These are phyloP conservation scores for Mus musculus DNA, from an alignment of 2,113 vertebrate species.

Conservation along the genomic window DNA sequence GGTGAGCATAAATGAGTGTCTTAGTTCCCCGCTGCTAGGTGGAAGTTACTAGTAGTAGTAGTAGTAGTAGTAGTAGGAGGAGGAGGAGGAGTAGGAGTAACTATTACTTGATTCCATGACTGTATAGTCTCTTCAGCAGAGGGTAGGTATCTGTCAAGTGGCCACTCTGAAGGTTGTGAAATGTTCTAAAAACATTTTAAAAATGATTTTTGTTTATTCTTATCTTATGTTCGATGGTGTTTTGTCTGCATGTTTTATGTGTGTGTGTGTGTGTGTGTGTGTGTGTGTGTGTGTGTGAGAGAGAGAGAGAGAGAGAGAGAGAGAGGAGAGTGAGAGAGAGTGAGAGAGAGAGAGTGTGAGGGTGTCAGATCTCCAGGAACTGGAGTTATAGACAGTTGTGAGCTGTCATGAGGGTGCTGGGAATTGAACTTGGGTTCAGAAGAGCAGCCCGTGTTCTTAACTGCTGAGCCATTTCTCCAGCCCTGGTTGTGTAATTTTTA, in stretches of 20 bases:
- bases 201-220: neutral
- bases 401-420: neutral
- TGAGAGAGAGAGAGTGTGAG: too few relatives aligned
- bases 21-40: neutral
- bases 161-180: neutral
- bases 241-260: neutral
- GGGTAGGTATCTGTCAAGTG: neutral
- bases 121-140: neutral
- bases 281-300: neutral
- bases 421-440: neutral
- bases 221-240: neutral
- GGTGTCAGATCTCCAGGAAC: neutral
- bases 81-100: too few relatives aligned
- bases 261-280: neutral
- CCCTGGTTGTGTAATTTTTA: neutral
- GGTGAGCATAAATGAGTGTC: neutral
- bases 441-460: neutral
- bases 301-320: too few relatives aligned
- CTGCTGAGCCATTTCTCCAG: neutral
- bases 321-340: too few relatives aligned
- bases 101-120: neutral
- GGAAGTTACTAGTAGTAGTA: neutral
- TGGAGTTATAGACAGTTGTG: neutral
- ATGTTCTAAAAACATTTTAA: neutral
- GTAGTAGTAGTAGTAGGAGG: neutral